Evolutionary conservation across 2,888 invertebrate species (phyloP), one percentile per base, ranked within the genome.

Genomic region (Acleris holmiana): DNA sequence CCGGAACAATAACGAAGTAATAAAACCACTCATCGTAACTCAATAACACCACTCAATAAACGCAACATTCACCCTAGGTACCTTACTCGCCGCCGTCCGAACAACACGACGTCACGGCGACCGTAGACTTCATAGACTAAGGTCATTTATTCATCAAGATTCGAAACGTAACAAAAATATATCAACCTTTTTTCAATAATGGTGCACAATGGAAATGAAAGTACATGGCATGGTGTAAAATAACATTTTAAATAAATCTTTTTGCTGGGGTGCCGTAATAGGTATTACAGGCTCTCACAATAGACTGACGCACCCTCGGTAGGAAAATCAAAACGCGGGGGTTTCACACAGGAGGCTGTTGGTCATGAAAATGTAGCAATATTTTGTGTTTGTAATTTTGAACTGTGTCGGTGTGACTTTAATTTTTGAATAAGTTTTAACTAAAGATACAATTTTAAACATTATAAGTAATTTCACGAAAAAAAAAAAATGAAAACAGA

Each of bases 231-330:
- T 82, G 89, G 91, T 89, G 87, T 91, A 89, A 89, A 91, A 91
- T 91, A 91, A 91, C 91, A 89, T 91, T 92, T 89, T 91, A 91
- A 92, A 91, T 92, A 88, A 91, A 91, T 91, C 91, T 90, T 88
- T 87, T 83, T 76, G 78, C 79, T 81, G 85, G 90, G 90, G 83
- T 79, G 84, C 84, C 85, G 87, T 90, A 91, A 90, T 89, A 90
- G 91, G 84, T 83, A 81, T 84, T 85, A 84, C 85, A 82, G 81
- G 76, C 83, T 77, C 81, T 79, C 80, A 79, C 79, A 75, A 73
- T 82, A 81, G 78, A 47, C 74, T 82, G 85, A 86, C 89, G 86
- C 86, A 84, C 91, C 90, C 91, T 85, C 76, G 68, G 72, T 69
- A 82, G 78, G 77, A 85, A 65, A 89, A 88, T 88, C 87, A 83